Base-by-base conservation (phyloP, 2,113 vertebrate species). In the Anser brachyrhynchus region DNA sequence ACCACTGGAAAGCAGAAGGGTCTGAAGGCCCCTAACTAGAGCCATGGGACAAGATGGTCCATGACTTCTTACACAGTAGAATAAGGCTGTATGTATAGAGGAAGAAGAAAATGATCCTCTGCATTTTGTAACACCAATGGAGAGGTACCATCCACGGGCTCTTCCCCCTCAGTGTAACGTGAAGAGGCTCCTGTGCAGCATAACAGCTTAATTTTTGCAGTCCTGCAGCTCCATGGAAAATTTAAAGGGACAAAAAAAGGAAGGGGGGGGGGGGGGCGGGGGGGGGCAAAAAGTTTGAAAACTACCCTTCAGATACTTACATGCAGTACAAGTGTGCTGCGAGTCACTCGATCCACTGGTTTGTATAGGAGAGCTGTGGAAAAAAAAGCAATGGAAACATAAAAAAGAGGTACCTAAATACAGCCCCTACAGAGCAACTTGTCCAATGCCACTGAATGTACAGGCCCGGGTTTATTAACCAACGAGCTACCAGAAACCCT, bases 281-380 rank as follows among this genome's bases (percentile, higher is more conserved):
- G 39, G 39, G 39, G 10, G 2, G 9, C 8, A 31, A 64, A 6
- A 66, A 73, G 31, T 43, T 66, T 58, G 17, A 62, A 70, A 82
- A 70, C 3, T 39, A 10, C 51, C 43, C 52, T 89, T 73, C 25
- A 79, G 91, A 70, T 65, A 99, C 99, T 99, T 95, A 99, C 99
- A 37, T 99, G 99, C 55, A 99, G 97, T 39, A 99, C 99, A 80
- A 99, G 97, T 0, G 99, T 99, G 98, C 99, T 99, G 91, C 99
- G 98, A 3, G 99, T 99, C 95, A 99, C 99, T 87, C 99, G 97
- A 97, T 99, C 99, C 98, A 99, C 99, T 4, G 99, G 99, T 96
- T 99, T 99, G 94, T 99, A 99, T 2, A 99, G 97, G 44, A 99
- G 97, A 90, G 99, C 99, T 99, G 97, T 10, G 90, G 51, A 72